phyloP scores from a whole-genome alignment of 1,140 invertebrate genomes.

The Diprion similis region DNA sequence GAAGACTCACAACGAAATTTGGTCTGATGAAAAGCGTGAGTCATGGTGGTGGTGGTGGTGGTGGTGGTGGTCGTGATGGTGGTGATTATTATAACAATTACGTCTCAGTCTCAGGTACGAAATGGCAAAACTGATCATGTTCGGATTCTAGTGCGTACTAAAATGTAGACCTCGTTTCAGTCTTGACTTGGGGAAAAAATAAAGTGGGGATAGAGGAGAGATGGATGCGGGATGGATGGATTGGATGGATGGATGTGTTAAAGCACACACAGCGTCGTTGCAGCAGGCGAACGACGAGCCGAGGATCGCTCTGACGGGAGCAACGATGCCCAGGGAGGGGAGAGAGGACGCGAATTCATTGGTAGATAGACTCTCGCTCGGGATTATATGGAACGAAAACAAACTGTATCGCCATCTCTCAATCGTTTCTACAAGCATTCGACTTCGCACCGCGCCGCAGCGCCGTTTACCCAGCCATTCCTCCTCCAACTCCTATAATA shows the following conservation, averaged over 20 bases:
- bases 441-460: background rate
- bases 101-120: slow-evolving; percentile 12
- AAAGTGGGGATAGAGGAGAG: background rate
- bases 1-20: slow-evolving; percentile 48
- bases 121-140: slow-evolving; percentile 35
- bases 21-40: slow-evolving; percentile 39
- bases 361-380: slow-evolving; percentile 6
- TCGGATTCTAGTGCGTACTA: slow-evolving; percentile 45
- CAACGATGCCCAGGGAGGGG: slow-evolving; percentile 3
- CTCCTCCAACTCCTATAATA: background rate
- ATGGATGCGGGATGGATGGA: background rate
- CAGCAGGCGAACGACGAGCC: background rate
- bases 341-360: slow-evolving; percentile 33
- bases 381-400: slow-evolving; percentile 25
- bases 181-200: slow-evolving; percentile 23
- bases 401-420: slow-evolving; percentile 39
- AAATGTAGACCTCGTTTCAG: slow-evolving; percentile 46
- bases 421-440: background rate
- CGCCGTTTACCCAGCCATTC: slow-evolving; percentile 18
- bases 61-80: background rate
- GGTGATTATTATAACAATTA: slow-evolving; percentile 8
- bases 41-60: slow-evolving; percentile 25
- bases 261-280: background rate
- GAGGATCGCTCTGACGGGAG: background rate
- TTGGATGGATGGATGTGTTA: background rate